Base-by-base conservation (phyloP, 30 jellyfish, hydroid and myxozoan species). In the Chironex yamaguchii region DNA sequence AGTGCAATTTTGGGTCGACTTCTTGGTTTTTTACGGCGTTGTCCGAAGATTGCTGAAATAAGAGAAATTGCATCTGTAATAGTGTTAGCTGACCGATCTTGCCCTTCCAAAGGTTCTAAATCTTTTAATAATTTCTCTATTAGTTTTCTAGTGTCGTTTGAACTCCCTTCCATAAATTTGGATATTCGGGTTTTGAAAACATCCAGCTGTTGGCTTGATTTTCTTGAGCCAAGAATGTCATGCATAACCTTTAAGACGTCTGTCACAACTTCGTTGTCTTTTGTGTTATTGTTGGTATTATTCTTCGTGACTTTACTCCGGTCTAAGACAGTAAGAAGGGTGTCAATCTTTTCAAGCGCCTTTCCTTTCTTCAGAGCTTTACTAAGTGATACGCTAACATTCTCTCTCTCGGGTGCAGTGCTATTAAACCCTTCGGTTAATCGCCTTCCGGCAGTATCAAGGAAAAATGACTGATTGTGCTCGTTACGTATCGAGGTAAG, bases 211-310 rank as follows among this genome's bases (percentile, higher is more conserved):
- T 81, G 90, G 79, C 89, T 84, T 23, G 76, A 89, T 35, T 78
- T 89, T 14, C 87, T 69, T 6, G 99, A 76, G 34, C 96, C 76
- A 36, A 94, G 53, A 27, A 94, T 89, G 28, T 94, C 99, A 49
- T 92, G 90, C 69, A 94, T 53, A 9, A 94, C 99, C 58, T 84
- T 94, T 63, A 94, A 58, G 32, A 94, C 97, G 53, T 94, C 99
- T 25, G 72, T 72, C 20, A 94, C 97, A 74, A 94, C 97, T 25
- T 94, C 99, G 36, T 92, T 85, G 0, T 83, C 91, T 3, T 81
- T 69, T 4, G 91, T 81, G 74, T 71, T 48, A 50, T 81, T 62
- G 66, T 77, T 87, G 1, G 34, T 25, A 27, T 34, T 31, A 29
- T 53, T 63, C 28, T 85, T 75, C 0, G 32, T 53, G 31, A 71